Evolutionary conservation across 1,140 invertebrate species (phyloP).

Genomic region (Microplitis demolitor): DNA sequence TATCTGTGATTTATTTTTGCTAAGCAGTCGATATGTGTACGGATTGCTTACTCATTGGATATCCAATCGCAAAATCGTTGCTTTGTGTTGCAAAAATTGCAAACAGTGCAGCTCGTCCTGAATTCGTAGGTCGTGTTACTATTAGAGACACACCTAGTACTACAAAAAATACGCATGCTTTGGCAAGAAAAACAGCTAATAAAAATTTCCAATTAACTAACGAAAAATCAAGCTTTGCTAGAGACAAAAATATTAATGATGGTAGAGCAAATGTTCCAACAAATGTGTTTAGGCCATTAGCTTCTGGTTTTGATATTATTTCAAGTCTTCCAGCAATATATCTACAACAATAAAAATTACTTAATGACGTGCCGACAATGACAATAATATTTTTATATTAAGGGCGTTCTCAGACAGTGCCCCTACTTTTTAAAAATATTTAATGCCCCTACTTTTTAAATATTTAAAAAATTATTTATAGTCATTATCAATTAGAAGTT

Average conservation of each 20-base stretch:
- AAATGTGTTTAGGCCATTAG: slow-evolving; percentile 91
- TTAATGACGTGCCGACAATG: background rate
- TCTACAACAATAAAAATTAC: slow-evolving; percentile 64
- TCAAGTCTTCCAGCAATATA: slow-evolving; percentile 88
- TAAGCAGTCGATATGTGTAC: background rate
- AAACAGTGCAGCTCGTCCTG: slow-evolving; percentile 86
- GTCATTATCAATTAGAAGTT: too few species aligned
- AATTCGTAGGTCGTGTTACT: slow-evolving; percentile 78
- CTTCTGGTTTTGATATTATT: slow-evolving; percentile 81
- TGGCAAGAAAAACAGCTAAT: slow-evolving; percentile 82
- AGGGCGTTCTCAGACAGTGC: background rate
- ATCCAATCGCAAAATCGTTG: slow-evolving; percentile 97
- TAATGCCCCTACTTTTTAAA: too few species aligned
- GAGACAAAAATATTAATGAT: slow-evolving; percentile 87
- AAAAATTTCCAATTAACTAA: slow-evolving; percentile 90
- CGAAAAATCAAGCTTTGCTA: slow-evolving; percentile 84
- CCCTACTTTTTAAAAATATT: too few species aligned
- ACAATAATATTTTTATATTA: slow-evolving; percentile 2
- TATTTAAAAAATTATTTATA: too few species aligned
- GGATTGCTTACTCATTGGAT: slow-evolving; percentile 83
- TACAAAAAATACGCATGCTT: slow-evolving; percentile 82
- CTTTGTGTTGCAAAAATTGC: slow-evolving; percentile 96
- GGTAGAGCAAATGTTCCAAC: slow-evolving; percentile 93
- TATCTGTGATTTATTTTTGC: slow-evolving; percentile 5
- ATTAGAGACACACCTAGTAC: slow-evolving; percentile 82